These are phyloP conservation scores for Smittia aterrima DNA, from an alignment of 2,888 invertebrate species.

Conservation along the genomic window DNA sequence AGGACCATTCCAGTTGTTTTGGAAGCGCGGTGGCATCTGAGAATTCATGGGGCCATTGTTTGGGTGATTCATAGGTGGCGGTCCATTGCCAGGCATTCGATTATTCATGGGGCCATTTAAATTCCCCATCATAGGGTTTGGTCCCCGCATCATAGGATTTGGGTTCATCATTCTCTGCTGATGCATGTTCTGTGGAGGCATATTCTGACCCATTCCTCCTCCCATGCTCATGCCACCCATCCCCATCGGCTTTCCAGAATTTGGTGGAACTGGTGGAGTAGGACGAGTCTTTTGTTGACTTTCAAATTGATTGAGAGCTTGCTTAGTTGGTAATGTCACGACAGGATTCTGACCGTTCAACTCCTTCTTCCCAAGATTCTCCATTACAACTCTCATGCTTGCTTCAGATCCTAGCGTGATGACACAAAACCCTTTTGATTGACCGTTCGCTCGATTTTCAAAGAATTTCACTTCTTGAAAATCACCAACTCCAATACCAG, in stretches of 20 bases:
- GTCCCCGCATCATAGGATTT: conserved; percentile 59
- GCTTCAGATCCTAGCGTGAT: conserved; percentile 90
- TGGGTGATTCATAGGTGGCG: conserved; percentile 60
- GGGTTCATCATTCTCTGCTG: conserved; percentile 61
- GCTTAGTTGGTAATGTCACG: conserved; percentile 93
- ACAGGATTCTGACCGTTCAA: conserved; percentile 93
- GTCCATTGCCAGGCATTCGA: conserved; percentile 60
- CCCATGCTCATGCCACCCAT: conserved; percentile 50
- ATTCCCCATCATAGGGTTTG: conserved; percentile 51
- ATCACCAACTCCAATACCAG: conserved; percentile 84
- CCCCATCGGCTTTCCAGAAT: conserved; percentile 53
- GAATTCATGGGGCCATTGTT: conserved; percentile 54
- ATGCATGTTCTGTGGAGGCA: conserved; percentile 56
- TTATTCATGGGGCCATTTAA: conserved; percentile 56
- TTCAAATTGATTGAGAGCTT: conserved; percentile 81
- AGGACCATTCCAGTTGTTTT: conserved; percentile 55
- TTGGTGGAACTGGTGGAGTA: conserved; percentile 65
- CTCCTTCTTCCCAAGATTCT: conserved; percentile 91
- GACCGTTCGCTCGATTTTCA: conserved; percentile 97
- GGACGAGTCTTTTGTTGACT: conserved; percentile 89
- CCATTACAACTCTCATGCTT: conserved; percentile 86
- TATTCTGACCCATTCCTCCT: conserved; percentile 56
- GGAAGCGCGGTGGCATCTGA: conserved; percentile 58
- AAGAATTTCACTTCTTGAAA: conserved; percentile 98
- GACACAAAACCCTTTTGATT: conserved; percentile 97